phyloP scores from a whole-genome alignment of 2,888 invertebrate genomes.

The Eupithecia pulchellata region DNA sequence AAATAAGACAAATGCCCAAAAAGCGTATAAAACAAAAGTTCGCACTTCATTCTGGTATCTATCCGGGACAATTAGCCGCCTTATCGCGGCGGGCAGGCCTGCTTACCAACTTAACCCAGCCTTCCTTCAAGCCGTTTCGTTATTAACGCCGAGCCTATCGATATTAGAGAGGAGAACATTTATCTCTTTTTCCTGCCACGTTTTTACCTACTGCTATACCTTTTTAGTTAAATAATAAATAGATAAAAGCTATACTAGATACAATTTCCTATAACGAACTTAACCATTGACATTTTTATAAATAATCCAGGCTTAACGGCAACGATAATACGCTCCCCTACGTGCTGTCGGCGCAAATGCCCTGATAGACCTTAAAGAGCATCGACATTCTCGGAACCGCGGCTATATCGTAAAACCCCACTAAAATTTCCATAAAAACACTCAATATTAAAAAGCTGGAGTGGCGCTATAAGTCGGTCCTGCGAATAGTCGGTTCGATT shows the following conservation, averaged over 20 bases:
- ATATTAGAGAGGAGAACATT: constrained; percentile 40
- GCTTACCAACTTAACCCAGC: constrained; percentile 68
- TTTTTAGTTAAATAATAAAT: background rate
- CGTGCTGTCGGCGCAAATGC: constrained; percentile 45
- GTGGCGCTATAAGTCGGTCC: constrained; percentile 68
- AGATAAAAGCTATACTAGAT: constrained; percentile 4
- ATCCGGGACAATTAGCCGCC: constrained; percentile 75
- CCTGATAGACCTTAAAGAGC: constrained; percentile 51
- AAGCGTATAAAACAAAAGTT: constrained; percentile 40
- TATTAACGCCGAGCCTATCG: constrained; percentile 40
- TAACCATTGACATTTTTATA: constrained; percentile 37
- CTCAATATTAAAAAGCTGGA: constrained; percentile 75
- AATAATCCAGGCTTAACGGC: constrained; percentile 41
- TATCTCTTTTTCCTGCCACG: constrained; percentile 10
- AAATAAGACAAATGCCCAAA: constrained; percentile 35
- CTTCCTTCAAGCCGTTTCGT: constrained; percentile 40
- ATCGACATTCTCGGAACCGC: constrained; percentile 54
- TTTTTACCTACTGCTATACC: background rate
- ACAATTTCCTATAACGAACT: constrained; percentile 23
- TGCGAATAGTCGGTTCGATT: constrained; percentile 53
- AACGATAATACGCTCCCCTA: constrained; percentile 39
- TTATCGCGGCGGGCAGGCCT: constrained; percentile 75
- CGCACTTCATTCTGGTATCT: constrained; percentile 52
- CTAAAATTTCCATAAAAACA: constrained; percentile 67
- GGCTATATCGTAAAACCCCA: constrained; percentile 61